phyloP scores from a whole-genome alignment of 2,797 vertebrate species.

The Halcyon smyrnensis region DNA sequence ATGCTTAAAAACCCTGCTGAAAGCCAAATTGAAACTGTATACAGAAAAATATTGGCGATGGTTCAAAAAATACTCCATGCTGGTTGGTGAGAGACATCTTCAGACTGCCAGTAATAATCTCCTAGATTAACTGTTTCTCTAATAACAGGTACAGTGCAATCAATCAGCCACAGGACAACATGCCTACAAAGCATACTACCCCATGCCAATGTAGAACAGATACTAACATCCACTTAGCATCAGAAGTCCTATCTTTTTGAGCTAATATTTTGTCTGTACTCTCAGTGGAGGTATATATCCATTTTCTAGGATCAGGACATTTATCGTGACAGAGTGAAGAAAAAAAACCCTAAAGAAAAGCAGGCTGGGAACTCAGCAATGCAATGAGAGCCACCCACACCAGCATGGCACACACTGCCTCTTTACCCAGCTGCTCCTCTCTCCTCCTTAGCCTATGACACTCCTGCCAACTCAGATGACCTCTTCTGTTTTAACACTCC shows the following conservation, averaged over 20 bases:
- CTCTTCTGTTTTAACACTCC: neutral
- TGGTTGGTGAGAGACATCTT: neutral
- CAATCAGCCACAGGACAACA: neutral
- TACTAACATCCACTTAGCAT: neutral
- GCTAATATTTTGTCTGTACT: neutral
- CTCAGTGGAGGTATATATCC: neutral
- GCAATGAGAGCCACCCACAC: neutral
- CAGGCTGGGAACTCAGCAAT: neutral
- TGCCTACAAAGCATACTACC: neutral
- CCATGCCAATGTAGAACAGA: neutral
- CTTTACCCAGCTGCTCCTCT: neutral
- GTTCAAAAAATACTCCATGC: neutral
- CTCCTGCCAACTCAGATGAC: neutral
- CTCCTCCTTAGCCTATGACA: neutral
- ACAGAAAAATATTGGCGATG: neutral
- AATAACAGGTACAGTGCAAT: neutral
- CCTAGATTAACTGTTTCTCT: neutral
- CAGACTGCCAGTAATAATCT: neutral
- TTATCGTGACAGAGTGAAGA: neutral
- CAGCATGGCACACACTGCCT: neutral
- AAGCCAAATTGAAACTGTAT: neutral
- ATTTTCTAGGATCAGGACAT: neutral
- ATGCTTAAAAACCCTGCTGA: neutral
- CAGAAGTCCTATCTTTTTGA: neutral
- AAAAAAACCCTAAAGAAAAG: neutral